These are phyloP conservation scores for Dromiciops gliroides DNA, from an alignment of 2,113 vertebrate species.

Conservation along the genomic window DNA sequence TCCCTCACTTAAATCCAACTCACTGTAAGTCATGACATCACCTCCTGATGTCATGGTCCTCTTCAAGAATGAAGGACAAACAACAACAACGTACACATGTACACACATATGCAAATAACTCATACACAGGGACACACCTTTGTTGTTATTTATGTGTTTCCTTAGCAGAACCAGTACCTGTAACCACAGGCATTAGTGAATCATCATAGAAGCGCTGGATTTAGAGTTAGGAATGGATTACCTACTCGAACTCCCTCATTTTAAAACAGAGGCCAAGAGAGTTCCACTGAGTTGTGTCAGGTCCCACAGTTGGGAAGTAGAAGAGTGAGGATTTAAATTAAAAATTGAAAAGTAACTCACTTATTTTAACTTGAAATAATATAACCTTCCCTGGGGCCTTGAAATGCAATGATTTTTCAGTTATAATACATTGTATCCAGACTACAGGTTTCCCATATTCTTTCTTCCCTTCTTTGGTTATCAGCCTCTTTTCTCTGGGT, in stretches of 20 bases:
- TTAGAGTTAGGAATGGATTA: background rate
- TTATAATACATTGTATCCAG: background rate
- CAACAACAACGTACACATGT: no score
- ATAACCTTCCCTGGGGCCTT: no score
- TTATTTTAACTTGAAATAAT: no score
- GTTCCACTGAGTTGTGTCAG: background rate
- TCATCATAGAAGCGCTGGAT: background rate
- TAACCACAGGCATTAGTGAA: background rate
- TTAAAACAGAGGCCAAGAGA: background rate
- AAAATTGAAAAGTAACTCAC: no score
- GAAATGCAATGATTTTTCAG: background rate
- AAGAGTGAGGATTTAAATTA: background rate
- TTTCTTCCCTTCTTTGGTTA: background rate
- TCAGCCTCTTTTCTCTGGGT: background rate
- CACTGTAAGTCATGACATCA: no score
- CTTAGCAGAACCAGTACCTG: background rate
- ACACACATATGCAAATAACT: background rate
- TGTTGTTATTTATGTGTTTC: background rate
- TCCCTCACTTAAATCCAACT: no score
- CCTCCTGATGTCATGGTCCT: no score
- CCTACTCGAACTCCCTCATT: background rate
- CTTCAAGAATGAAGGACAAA: no score
- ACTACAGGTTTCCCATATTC: background rate
- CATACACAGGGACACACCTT: background rate
- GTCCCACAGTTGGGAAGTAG: background rate